phyloP scores from a whole-genome alignment of 2,888 invertebrate genomes.

The Epistrophe grossulariae region DNA sequence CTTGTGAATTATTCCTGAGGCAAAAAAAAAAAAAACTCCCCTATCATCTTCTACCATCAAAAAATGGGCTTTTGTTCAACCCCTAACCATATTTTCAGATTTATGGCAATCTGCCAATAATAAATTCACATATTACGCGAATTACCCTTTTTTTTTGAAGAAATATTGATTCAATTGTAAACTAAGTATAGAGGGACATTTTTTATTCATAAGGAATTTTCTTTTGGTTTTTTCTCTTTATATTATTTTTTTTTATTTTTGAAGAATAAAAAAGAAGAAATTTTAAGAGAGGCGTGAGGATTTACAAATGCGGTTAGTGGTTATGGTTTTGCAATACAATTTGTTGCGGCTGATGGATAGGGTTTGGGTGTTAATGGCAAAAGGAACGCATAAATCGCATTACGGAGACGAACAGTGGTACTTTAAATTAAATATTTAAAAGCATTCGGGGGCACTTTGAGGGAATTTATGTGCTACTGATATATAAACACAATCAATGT shows the following conservation, averaged over 20 bases:
- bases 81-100: slow-evolving; percentile 54
- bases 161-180: slow-evolving; percentile 75
- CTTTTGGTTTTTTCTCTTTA: slow-evolving; percentile 22
- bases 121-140: slow-evolving; percentile 76
- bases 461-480: slow-evolving; percentile 35
- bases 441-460: slow-evolving; percentile 34
- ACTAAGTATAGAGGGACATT: slow-evolving; percentile 64
- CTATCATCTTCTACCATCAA: not conserved
- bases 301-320: slow-evolving; percentile 61
- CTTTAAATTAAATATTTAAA: slow-evolving; percentile 72
- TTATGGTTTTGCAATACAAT: slow-evolving; percentile 62
- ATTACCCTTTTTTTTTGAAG: slow-evolving; percentile 71
- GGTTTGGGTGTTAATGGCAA: slow-evolving; percentile 70
- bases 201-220: slow-evolving; percentile 72
- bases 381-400: slow-evolving; percentile 70
- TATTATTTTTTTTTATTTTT: slow-evolving; percentile 55
- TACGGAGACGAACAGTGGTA: slow-evolving; percentile 48
- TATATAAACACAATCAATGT: slow-evolving; percentile 9
- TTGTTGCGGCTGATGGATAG: slow-evolving; percentile 63
- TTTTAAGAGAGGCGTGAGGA: slow-evolving; percentile 43
- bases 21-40: slow-evolving; percentile 48
- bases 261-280: slow-evolving; percentile 49
- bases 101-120: slow-evolving; percentile 75
- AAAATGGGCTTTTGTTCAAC: slow-evolving; percentile 27
- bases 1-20: not conserved